Percentiles rank a stretch among this genome's conserved stretches.
phyloP scores from a whole-genome alignment of 2,888 invertebrate species.

The Ennomos quercinarius region DNA sequence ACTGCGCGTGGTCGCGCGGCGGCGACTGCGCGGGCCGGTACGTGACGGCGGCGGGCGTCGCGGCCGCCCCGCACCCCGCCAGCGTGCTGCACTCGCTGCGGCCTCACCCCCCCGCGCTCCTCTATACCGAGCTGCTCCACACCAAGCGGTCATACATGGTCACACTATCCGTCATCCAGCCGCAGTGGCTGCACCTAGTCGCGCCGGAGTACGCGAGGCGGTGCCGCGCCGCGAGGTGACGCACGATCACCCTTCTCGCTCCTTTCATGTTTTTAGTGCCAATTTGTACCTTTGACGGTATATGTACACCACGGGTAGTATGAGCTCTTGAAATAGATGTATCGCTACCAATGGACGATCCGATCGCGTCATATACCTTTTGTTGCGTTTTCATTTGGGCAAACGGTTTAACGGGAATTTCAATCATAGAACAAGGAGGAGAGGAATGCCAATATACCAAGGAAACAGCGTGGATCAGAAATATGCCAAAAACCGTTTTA shows the following conservation, averaged over 20 bases:
- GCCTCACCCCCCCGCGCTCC: constrained; percentile 88
- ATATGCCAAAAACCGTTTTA: too few relatives aligned
- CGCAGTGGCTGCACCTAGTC: constrained; percentile 89
- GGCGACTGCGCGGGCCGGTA: constrained; percentile 85
- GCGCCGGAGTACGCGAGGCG: constrained; percentile 72
- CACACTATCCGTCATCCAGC: constrained; percentile 90
- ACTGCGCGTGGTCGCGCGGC: constrained; percentile 92
- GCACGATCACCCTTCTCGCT: constrained; percentile 10
- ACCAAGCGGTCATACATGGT: constrained; percentile 93
- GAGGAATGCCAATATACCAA: too few relatives aligned
- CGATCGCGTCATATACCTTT: too few relatives aligned
- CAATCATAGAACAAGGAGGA: too few relatives aligned
- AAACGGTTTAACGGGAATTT: too few relatives aligned
- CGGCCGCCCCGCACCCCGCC: constrained; percentile 93
- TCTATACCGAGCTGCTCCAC: constrained; percentile 95
- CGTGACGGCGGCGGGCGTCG: constrained; percentile 68
- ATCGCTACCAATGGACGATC: too few relatives aligned
- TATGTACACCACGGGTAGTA: too few relatives aligned
- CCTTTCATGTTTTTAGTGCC: too few relatives aligned
- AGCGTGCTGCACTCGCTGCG: constrained; percentile 87
- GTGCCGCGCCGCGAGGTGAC: constrained; percentile 69
- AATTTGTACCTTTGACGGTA: too few relatives aligned
- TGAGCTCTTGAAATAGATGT: too few relatives aligned
- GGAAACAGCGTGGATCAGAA: too few relatives aligned
- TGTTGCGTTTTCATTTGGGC: too few relatives aligned